Base-by-base conservation (phyloP, 2,113 vertebrate species). In the Lampris megalopsis region DNA sequence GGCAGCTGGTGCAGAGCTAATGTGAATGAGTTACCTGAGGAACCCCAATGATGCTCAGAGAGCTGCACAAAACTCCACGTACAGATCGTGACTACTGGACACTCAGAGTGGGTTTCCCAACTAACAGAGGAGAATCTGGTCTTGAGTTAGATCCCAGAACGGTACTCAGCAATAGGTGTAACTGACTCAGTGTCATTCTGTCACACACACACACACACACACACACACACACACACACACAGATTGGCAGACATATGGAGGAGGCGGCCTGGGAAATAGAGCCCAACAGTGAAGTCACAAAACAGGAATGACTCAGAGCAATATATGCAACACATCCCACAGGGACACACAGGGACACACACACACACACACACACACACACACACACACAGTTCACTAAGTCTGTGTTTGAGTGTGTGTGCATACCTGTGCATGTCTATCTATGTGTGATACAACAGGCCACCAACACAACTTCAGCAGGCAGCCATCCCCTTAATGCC, bases 281-380 rank as follows among this genome's bases (percentile, higher is more conserved):
- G 63, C 60, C 52, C 1, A 3, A 73, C 61, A 49, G 45, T 71
- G 37, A 82, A 75, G 64, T 75, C 68, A 64, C 63, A 79, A 45
- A 50, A 64, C 77, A 57, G 47, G 43, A 83, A 76, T 84, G 68
- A 81, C 77, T 87, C 79, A 73, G 47, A 81, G 59, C 47, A 73
- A 78, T 68, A 77, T 61, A 71, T 50, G 53, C 43, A 69, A 79
- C 84, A 72, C 45, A 67, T 71, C 71, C 76, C 67, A 80, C 59
- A 73, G 6, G 24, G 24, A 24, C 24, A 24, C 24, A 24, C 24
- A 24, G 24, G 43, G 43, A 7, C 41, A 67, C 36, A 53, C 6
- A 62, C 43, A 77, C 2, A 50, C 2, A 43, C 24, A 65, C 71
- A 68, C 62, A 63, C 50, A 58, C 10, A 72, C 69, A 63, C 45